phyloP scores from a whole-genome alignment of 2,888 invertebrate genomes.

The Hemicrepidius hirtus region DNA sequence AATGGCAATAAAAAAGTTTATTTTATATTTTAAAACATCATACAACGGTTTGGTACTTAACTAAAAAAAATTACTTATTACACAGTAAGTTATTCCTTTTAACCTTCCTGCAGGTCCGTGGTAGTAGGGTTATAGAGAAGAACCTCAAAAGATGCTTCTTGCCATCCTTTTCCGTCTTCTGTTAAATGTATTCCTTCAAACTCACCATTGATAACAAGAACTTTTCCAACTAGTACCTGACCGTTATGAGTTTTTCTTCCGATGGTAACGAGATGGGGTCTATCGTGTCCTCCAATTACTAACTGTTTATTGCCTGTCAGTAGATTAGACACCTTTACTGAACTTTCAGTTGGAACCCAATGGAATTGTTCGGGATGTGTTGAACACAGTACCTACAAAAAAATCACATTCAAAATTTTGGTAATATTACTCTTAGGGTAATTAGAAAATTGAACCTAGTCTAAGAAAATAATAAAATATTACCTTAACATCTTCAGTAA shows the following conservation, averaged over 20 bases:
- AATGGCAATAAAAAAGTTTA: too few relatives aligned
- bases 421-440: too few relatives aligned
- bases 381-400: neutral
- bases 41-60: too few relatives aligned
- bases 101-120: too few relatives aligned
- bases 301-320: neutral
- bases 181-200: neutral
- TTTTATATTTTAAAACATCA: too few relatives aligned
- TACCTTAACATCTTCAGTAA: slow-evolving; percentile 1
- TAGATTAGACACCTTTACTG: neutral
- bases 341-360: neutral
- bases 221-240: neutral
- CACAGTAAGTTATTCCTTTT: too few relatives aligned
- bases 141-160: neutral
- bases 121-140: neutral
- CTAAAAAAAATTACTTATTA: too few relatives aligned
- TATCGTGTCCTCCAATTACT: neutral
- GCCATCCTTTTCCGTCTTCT: neutral
- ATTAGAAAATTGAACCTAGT: too few relatives aligned
- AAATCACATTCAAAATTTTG: too few relatives aligned
- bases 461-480: too few relatives aligned
- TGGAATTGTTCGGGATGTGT: neutral
- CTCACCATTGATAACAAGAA: neutral
- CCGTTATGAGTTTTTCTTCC: neutral
- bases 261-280: neutral